Evolutionary conservation across 1,140 invertebrate species (phyloP), one percentile per base, ranked within the genome.

Genomic region (Triops longicaudatus): DNA sequence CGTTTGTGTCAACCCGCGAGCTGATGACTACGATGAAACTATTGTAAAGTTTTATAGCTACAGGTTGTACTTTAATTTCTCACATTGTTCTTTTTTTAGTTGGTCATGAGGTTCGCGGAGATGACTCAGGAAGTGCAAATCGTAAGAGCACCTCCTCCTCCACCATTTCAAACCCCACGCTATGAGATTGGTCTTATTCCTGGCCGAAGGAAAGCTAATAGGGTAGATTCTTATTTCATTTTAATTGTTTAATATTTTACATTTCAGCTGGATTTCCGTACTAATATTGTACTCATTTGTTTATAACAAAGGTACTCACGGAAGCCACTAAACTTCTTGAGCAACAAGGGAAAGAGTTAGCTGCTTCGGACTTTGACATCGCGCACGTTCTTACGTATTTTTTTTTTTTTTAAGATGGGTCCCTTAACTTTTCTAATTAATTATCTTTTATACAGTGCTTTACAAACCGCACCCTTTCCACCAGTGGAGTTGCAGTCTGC

Each of bases 31-130:
- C 84, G 96, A 98, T 84, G 98, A 99, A 84, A 98, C 93, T 73
- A 85, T 75, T 75, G 74, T 43, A 75, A 43, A n/a, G 31, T 75
- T 73, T 26, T 5, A 26, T 26, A 3, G 11, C 26, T 44, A 43
- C 14, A 50, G 11, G 17, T 17, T 31, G 7, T 73, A 72, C 73
- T 76, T 27, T 12, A 41, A n/a, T 41, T 37, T 73, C 77, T 44
- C 0, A 27, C 41, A 37, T 17, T 14, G 71, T 41, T 73, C 72
- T 77, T 17, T 76, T 73, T 72, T 77, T 78, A 82, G 86, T 17
- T 82, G 88, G 96, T 98, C 11, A 92, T 98, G 92, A 92, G 93
- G 82, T 98, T 98, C 85, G 96, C 96, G 14, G 96, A 98, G 87
- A 90, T 95, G 85, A 93, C 95, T 1, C 93, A 97, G 84, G 95